Conservation (phyloP, 1,140 invertebrate genomes). For the Ceratosolen fusciceps region DNA sequence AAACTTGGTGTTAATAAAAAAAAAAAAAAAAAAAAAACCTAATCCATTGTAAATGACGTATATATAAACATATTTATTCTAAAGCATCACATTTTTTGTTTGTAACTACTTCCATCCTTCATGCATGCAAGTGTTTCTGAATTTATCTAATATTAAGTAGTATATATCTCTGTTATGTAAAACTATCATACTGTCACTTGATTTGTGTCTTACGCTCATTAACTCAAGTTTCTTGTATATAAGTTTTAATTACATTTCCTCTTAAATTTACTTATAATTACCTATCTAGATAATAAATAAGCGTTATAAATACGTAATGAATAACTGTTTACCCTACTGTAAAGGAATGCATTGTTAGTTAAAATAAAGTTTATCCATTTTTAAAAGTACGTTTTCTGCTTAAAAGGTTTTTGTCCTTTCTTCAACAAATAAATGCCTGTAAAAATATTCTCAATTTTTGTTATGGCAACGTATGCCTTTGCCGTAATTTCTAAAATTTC, state of each 20-base stretch:
- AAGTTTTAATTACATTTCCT: not conserved
- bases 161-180: not conserved
- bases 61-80: not conserved
- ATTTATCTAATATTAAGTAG: slow-evolving; percentile 1
- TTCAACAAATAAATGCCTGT: too few species aligned
- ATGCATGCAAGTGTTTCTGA: slow-evolving; percentile 18
- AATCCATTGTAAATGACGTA: not conserved
- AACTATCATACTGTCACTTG: not conserved
- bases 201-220: not conserved
- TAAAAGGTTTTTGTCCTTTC: not conserved
- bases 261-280: not conserved
- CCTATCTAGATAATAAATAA: not conserved
- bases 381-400: not conserved
- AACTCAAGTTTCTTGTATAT: not conserved
- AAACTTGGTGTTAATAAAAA: not conserved
- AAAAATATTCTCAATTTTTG: too few species aligned
- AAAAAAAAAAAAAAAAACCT: not conserved
- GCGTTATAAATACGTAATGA: not conserved
- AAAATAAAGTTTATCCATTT: slow-evolving; percentile 2
- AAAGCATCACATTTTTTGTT: not conserved
- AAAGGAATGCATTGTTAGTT: not conserved
- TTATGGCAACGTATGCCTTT: too few species aligned
- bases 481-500: too few species aligned
- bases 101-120: not conserved
- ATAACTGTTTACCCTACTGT: not conserved